Base-by-base conservation (phyloP, 2,888 invertebrate species). In the Apotomis turbidana region DNA sequence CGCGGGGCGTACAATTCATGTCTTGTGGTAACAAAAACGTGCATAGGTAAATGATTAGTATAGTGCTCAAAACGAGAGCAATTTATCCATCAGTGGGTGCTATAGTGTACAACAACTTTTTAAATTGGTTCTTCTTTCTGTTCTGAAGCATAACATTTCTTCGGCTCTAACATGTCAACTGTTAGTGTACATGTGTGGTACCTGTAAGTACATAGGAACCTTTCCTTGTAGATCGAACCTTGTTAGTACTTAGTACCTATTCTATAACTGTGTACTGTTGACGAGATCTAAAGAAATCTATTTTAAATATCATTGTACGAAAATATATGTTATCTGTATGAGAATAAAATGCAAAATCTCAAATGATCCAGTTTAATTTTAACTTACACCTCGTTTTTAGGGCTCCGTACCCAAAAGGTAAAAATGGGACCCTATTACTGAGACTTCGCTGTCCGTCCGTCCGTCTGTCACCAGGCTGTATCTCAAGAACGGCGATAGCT, bases 261-360 rank as follows among this genome's bases (percentile, higher is more conserved):
- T 79, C 75, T 78, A 73, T 81, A 83, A 85, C 79, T 83, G 86
- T 84, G 81, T 83, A 84, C 87, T 91, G 90, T 90, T 91, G 81
- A 85, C 81, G 74, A 85, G 83, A 86, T 87, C 84, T 82, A 88
- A 90, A 88, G 86, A 89, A 89, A 88, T 91, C 89, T 93, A 93
- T 93, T 93, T 93, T 93, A 91, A 93, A 91, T 93, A 93, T 90
- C 87, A 91, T 82, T 91, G 90, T 92, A 92, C 81, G 87, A 89
- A 85, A 88, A 81, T 90, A 87, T 87, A 90, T 91, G 91, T 91
- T 91, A 90, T 86, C 79, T 89, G 90, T 93, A 90, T 87, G 80
- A 86, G 88, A 90, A 90, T 89, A 89, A 90, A 84, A 78, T 79
- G 80, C 78, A 80, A 83, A 83, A 86, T 79, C 75, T 74, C 71